Base-by-base conservation (phyloP, 2,797 vertebrate species). In the Sandelia bainsii region DNA sequence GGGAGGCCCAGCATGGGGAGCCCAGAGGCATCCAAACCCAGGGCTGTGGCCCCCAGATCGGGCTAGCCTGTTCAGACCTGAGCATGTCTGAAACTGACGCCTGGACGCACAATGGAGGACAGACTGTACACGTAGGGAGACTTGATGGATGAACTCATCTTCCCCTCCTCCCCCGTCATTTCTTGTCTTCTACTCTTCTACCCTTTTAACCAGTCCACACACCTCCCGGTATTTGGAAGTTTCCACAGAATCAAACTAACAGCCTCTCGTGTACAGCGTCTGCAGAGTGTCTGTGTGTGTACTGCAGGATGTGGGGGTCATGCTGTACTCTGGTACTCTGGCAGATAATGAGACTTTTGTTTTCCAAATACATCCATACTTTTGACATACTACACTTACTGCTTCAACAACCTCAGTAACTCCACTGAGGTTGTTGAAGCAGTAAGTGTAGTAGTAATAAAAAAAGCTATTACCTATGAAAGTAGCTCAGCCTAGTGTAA, bases 61-160 rank as follows among this genome's bases (percentile, higher is more conserved):
- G 82, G 67, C 69, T 71, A 75, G 90, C 92, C 37, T 50, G 87
- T 76, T 81, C 59, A 16, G 87, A 86, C 80, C 66, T 79, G 76
- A 90, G 87, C 75, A 81, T 53, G 84, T 90, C 92, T 66, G 74
- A 82, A 71, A 71, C 88, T 68, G 91, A 94, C 58, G 85, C 90
- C 75, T 83, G 89, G 91, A 75, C 25, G 20, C 73, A 3, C 84
- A 94, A 88, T 92, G 95, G 95, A 92, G 95, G 92, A 94, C 93
- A 93, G 87, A 93, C 61, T 79, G 87, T 89, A 75, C 90, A 96
- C 91, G 97, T 99, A 98, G 83, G 97, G 95, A 93, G 93, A 95
- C 82, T 85, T 82, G 81, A 78, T 81, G 87, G 90, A 91, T 91
- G 81, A 89, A 82, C 71, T 87, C 79, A 54, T 90, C 88, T 82